These are phyloP conservation scores for Drosophila virilis DNA, from an alignment of 1,140 invertebrate genomes.

Conservation along the genomic window DNA sequence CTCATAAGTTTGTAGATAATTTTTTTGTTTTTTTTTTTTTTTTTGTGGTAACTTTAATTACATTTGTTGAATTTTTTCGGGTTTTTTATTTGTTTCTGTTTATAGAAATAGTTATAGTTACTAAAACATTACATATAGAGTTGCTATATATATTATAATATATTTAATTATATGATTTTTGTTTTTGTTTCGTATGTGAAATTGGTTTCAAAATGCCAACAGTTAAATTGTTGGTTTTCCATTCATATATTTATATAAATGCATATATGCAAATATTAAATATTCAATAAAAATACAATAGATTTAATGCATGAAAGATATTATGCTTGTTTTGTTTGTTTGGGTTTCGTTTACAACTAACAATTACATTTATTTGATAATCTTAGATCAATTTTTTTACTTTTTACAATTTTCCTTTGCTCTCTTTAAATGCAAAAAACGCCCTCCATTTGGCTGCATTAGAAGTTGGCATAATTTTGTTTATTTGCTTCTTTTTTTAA, in stretches of 20 bases:
- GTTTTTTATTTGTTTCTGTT: conserved; percentile 42
- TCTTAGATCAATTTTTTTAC: conserved; percentile 62
- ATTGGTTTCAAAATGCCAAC: conserved; percentile 70
- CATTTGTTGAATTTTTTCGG: conserved; percentile 47
- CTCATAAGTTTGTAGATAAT: conserved; percentile 22
- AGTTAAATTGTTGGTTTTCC: conserved; percentile 76
- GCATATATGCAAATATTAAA: conserved; percentile 42
- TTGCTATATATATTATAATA: conserved; percentile 64
- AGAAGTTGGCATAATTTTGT: conserved; percentile 62
- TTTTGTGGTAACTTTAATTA: conserved; percentile 64
- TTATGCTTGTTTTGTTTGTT: conserved; percentile 20
- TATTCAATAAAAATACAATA: conserved; percentile 80
- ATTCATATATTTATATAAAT: conserved; percentile 28
- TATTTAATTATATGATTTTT: conserved; percentile 45
- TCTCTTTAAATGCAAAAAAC: conserved; percentile 71
- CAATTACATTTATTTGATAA: conserved; percentile 75
- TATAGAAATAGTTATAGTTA: conserved; percentile 79
- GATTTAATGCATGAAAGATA: conserved; percentile 70
- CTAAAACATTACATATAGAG: conserved; percentile 77
- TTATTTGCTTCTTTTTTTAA: conserved; percentile 19
- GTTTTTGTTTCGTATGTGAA: conserved; percentile 75
- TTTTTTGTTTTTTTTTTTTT: conserved; percentile 55
- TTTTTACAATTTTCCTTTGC: conserved; percentile 73
- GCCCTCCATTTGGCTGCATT: conserved; percentile 58
- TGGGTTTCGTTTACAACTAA: conserved; percentile 59